Evolutionary conservation across 2,888 invertebrate species (phyloP), one percentile per base, ranked within the genome.

Genomic region (Eulithis prunata): DNA sequence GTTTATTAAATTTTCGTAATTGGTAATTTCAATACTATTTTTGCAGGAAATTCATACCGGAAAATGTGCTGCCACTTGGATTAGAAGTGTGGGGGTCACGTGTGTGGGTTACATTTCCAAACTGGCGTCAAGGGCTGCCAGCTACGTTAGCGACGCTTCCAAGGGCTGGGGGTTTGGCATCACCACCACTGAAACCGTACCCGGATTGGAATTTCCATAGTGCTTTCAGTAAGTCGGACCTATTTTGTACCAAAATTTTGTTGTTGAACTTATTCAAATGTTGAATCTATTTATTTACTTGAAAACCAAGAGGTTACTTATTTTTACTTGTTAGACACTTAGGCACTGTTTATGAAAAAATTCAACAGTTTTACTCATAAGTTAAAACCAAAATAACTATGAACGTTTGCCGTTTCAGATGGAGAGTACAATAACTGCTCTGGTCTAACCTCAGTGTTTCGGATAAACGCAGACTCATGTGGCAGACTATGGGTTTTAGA

Each of bases 401-500:
- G 41, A 10, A 8, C 10, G 41, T 5, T 41, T 43, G 3, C 1
- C 1, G 43, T 57, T 86, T 70, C 82, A 88, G 89, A 64, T 65
- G 78, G 75, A 71, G 79, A 75, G 71, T 93, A 81, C 28, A 71
- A 70, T 7, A 86, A 95, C 64, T 97, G 97, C 78, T 91, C 94
- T 2, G 95, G 96, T 46, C 84, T 97, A 46, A 96, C 96, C 0
- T 97, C 97, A 1, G 97, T 97, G 0, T 97, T 97, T 79, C 94
- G 97, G 32, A 91, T 97, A 54, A 94, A 94, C 75, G 95, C 95
- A 0, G 97, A 97, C 82, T 90, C 94, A 0, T 97, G 97, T 73
- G 95, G 95, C 56, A 94, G 97, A 47, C 89, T 97, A 4, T 97
- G 97, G 97, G 94, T 97, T 0, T 88, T 97, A 66, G 97, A 97